phyloP scores from a whole-genome alignment of 2,113 vertebrate genomes.

The Meles meles region DNA sequence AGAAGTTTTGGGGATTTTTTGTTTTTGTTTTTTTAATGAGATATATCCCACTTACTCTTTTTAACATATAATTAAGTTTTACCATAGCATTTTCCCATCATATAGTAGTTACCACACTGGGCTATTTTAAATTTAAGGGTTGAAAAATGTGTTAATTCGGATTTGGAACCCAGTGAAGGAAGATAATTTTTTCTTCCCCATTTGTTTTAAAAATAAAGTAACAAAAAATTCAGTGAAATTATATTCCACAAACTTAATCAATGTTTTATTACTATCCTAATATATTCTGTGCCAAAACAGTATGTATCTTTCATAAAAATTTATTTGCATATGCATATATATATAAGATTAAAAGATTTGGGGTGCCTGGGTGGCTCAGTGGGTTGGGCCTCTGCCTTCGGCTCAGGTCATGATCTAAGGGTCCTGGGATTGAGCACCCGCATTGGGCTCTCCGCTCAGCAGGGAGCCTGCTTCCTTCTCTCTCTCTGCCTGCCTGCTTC shows the following conservation, averaged over 20 bases:
- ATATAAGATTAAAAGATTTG: background rate
- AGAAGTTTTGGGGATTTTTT: background rate
- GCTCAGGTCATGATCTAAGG: too few species aligned
- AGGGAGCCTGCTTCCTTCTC: too few species aligned
- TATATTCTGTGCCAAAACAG: background rate
- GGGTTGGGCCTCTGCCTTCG: too few species aligned
- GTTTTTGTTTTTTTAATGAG: background rate
- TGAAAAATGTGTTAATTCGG: background rate
- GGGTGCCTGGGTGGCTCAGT: too few species aligned
- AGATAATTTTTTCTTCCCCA: background rate
- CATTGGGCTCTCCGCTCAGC: too few species aligned
- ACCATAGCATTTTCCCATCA: background rate
- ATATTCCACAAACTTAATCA: background rate
- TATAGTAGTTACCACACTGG: background rate
- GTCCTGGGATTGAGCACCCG: too few species aligned
- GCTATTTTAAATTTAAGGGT: background rate
- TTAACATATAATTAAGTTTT: constrained; percentile 13
- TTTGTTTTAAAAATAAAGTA: background rate
- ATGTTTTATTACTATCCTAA: background rate
- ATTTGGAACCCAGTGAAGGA: constrained; percentile 18
- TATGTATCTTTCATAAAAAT: background rate
- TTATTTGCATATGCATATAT: background rate
- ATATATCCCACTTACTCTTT: background rate
- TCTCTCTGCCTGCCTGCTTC: too few species aligned
- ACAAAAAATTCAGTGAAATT: background rate